Evolutionary conservation across 2,113 vertebrate species (phyloP).

Genomic region (Ammospiza nelsoni): DNA sequence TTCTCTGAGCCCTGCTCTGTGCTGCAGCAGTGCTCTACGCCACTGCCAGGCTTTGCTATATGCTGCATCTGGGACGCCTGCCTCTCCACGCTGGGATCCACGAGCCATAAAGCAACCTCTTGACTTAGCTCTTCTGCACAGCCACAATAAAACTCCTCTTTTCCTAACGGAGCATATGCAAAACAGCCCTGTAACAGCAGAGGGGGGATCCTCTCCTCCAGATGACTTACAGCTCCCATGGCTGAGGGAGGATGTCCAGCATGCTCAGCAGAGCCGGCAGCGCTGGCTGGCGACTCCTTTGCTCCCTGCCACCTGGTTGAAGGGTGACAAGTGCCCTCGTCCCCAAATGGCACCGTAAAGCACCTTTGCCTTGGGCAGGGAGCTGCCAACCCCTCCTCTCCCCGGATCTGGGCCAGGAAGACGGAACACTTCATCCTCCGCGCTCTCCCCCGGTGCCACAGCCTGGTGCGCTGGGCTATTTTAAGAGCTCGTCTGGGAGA

Average conservation of each 20-base stretch:
- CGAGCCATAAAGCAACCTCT: conserved; percentile 61
- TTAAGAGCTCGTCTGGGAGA: conserved; percentile 63
- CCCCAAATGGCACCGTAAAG: not conserved
- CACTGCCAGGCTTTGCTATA: not conserved
- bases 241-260: not conserved
- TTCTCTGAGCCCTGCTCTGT: not conserved
- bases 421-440: conserved; percentile 34
- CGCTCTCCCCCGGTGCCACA: conserved; percentile 47
- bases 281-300: not conserved
- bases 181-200: conserved; percentile 18
- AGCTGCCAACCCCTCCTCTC: not conserved
- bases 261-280: rapidly evolving
- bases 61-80: conserved; percentile 45
- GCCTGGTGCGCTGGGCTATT: conserved; percentile 61
- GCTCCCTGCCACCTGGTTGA: not conserved
- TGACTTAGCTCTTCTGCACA: conserved; percentile 53
- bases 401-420: conserved; percentile 46
- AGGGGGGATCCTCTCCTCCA: conserved; percentile 37
- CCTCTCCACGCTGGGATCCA: not conserved
- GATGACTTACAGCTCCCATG: conserved; percentile 38
- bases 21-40: not conserved
- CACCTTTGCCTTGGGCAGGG: not conserved
- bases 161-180: conserved; percentile 45
- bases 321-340: not conserved
- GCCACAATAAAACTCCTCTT: conserved; percentile 50